Conservation (phyloP, 1,140 invertebrate species). For the Diachasmimorpha longicaudata region DNA sequence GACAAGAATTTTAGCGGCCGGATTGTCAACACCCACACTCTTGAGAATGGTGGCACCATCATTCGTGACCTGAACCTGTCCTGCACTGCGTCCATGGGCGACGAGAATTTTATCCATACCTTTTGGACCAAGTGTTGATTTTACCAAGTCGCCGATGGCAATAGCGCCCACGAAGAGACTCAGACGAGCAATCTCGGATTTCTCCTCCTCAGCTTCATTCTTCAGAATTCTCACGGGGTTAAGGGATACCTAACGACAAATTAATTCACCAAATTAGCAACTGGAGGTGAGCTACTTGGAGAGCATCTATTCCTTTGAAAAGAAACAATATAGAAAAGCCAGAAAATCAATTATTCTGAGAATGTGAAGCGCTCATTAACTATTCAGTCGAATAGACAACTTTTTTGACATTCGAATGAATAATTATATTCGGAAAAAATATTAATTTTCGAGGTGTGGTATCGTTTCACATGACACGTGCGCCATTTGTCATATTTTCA, state of each 20-base stretch:
- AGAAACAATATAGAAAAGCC: too few species aligned
- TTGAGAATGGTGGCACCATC: constrained; percentile 99
- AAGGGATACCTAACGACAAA: constrained; percentile 75
- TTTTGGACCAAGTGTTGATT: constrained; percentile 97
- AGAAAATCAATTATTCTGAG: too few species aligned
- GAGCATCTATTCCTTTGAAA: background rate
- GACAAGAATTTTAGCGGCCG: constrained; percentile 97
- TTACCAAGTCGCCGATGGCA: constrained; percentile 97
- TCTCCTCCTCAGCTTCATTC: constrained; percentile 96
- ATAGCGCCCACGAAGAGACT: constrained; percentile 98
- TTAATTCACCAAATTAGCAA: constrained; percentile 37
- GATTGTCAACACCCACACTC: constrained; percentile 97
- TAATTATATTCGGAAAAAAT: background rate
- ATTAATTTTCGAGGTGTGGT: constrained; percentile 24
- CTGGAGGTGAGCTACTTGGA: background rate
- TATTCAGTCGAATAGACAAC: too few species aligned
- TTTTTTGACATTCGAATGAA: background rate
- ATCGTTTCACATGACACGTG: constrained; percentile 32
- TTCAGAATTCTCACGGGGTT: constrained; percentile 95
- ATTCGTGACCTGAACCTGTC: constrained; percentile 95
- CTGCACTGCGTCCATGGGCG: constrained; percentile 80
- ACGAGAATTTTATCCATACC: constrained; percentile 99
- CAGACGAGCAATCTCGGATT: constrained; percentile 92
- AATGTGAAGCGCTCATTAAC: too few species aligned
- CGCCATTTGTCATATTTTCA: constrained; percentile 38